Evolutionary conservation across 2,113 vertebrate genomes (phyloP).

Genomic region (Anoura caudifer): DNA sequence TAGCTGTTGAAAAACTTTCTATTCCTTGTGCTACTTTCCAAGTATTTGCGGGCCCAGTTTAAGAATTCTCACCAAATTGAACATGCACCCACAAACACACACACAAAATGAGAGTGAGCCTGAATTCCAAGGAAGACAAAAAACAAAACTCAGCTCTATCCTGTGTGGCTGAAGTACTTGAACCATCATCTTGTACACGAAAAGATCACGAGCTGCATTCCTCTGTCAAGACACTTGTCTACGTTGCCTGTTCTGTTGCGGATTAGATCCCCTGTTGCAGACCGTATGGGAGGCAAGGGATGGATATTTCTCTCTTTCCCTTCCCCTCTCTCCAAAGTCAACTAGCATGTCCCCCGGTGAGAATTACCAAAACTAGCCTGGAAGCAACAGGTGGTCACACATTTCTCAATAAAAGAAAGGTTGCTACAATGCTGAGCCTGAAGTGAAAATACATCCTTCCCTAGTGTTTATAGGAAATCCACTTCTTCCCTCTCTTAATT

Average conservation of each 20-base stretch:
- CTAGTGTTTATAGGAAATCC: background rate
- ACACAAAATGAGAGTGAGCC: background rate
- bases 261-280: no score
- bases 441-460: background rate
- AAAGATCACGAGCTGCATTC: no score
- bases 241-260: no score
- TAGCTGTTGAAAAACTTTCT: background rate
- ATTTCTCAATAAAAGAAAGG: background rate
- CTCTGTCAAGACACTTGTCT: no score
- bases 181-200: no score
- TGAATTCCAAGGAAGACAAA: background rate
- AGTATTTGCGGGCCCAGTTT: background rate
- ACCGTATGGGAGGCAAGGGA: no score
- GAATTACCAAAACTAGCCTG: background rate
- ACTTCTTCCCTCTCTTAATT: background rate
- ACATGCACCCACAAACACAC: background rate
- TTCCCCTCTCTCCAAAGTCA: no score
- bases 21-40: background rate
- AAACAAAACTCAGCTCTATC: no score
- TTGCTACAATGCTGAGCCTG: background rate
- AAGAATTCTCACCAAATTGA: background rate
- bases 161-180: no score
- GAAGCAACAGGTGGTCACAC: slow-evolving; percentile 35
- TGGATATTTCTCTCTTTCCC: no score
- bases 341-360: no score